Evolutionary conservation across 2,888 invertebrate species (phyloP).

Genomic region (Osmoderma eremita): DNA sequence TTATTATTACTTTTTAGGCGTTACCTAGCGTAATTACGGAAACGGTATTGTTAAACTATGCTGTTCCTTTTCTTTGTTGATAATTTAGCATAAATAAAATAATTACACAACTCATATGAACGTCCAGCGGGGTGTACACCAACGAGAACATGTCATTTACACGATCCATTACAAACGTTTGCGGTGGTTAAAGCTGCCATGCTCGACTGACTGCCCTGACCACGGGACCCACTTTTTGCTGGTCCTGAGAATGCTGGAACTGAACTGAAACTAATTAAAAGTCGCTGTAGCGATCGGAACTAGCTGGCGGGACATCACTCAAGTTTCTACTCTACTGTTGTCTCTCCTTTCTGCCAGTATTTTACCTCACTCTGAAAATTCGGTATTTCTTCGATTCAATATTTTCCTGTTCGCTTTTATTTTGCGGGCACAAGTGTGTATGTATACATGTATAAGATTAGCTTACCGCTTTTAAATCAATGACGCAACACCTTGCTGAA

Average conservation of each 20-base stretch:
- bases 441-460: not conserved
- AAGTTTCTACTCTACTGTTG: slow-evolving; percentile 47
- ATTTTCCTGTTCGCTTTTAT: too few relatives aligned
- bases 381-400: not conserved
- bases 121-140: slow-evolving; percentile 34
- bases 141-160: slow-evolving; percentile 58
- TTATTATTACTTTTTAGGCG: not conserved
- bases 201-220: slow-evolving; percentile 60
- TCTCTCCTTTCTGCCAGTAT: slow-evolving; percentile 27
- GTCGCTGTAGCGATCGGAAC: slow-evolving; percentile 61
- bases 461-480: slow-evolving; percentile 2
- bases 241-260: slow-evolving; percentile 60
- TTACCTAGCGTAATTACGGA: too few relatives aligned
- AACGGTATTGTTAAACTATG: too few relatives aligned
- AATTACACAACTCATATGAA: slow-evolving; percentile 30
- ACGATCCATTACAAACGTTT: slow-evolving; percentile 60
- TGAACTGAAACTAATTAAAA: slow-evolving; percentile 64
- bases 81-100: slow-evolving; percentile 5
- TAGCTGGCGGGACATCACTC: slow-evolving; percentile 59
- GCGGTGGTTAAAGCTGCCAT: slow-evolving; percentile 56
- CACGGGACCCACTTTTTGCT: slow-evolving; percentile 55
- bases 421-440: not conserved
- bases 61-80: too few relatives aligned
- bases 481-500: slow-evolving; percentile 34
- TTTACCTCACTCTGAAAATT: not conserved